These are phyloP conservation scores for Tragelaphus strepsiceros DNA, from an alignment of 2,113 vertebrate species.

Conservation along the genomic window DNA sequence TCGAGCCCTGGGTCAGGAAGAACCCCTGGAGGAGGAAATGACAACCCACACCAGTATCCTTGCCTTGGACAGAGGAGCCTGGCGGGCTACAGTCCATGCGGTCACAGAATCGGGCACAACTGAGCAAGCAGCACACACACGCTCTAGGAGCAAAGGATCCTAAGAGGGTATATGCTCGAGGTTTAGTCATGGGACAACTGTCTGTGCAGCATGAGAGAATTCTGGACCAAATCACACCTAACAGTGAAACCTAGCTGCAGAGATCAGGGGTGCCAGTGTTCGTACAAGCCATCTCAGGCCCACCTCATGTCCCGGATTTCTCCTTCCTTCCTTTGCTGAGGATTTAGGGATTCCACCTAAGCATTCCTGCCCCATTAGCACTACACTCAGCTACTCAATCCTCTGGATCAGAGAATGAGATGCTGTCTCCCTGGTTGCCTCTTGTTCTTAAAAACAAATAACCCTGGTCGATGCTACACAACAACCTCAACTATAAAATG, in stretches of 20 bases:
- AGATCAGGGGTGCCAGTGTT: neutral
- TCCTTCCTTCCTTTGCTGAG: neutral
- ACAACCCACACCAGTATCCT: neutral
- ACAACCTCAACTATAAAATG: neutral
- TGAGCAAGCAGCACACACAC: neutral
- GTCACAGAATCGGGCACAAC: fast-evolving
- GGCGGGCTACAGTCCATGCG: neutral
- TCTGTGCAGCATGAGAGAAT: neutral
- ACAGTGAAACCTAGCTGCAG: neutral
- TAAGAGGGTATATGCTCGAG: neutral
- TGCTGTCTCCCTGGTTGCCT: neutral
- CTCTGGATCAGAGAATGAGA: neutral
- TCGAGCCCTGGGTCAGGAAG: neutral
- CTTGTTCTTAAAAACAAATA: neutral
- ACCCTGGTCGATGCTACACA: neutral
- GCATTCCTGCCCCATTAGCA: neutral
- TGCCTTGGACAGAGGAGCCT: neutral
- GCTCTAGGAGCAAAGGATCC: neutral
- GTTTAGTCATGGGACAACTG: neutral
- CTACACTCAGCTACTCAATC: neutral
- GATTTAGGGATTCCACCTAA: neutral
- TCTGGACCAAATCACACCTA: neutral
- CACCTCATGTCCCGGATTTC: neutral
- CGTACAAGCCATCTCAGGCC: neutral
- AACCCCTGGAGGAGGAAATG: neutral